phyloP scores from a whole-genome alignment of 2,797 vertebrate species.

The Malurus splendens region DNA sequence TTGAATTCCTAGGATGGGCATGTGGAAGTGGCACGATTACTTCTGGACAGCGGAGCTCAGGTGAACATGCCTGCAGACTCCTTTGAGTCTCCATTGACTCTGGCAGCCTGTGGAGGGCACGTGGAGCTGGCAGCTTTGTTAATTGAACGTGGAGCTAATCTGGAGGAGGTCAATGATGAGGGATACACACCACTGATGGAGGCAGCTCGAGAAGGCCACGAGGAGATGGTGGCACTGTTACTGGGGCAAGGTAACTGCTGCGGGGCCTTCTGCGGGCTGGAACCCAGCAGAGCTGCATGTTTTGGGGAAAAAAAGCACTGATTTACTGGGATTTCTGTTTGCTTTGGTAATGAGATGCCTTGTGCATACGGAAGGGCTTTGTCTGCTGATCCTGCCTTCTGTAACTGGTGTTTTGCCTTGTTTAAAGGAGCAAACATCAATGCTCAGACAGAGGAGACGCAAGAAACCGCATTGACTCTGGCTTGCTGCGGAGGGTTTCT shows the following conservation, averaged over 20 bases:
- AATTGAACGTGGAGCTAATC: conserved; percentile 78
- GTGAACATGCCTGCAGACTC: conserved; percentile 83
- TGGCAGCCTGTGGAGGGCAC: conserved; percentile 80
- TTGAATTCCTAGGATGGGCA: conserved; percentile 72
- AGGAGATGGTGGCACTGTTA: conserved; percentile 80
- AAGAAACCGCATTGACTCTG: conserved; percentile 78
- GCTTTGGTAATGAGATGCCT: not conserved
- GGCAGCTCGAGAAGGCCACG: conserved; percentile 79
- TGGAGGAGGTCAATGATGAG: conserved; percentile 81
- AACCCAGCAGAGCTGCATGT: fast-evolving
- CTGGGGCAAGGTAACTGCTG: conserved; percentile 75
- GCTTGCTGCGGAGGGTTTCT: conserved; percentile 80
- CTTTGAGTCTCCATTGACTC: conserved; percentile 77
- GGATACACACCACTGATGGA: conserved; percentile 81
- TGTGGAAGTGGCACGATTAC: conserved; percentile 79
- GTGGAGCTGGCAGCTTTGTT: conserved; percentile 78
- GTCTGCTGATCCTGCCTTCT: not conserved
- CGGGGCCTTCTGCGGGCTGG: fast-evolving
- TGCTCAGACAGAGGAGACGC: conserved; percentile 81
- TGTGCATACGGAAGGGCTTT: not conserved
- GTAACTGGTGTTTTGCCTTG: not conserved
- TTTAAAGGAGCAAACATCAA: conserved; percentile 80
- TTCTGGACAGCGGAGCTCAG: conserved; percentile 80
- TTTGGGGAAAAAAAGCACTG: fast-evolving
- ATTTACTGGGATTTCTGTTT: not conserved